phyloP scores from a whole-genome alignment of 2,113 vertebrate species.

The Brachypodius melanocephalos region DNA sequence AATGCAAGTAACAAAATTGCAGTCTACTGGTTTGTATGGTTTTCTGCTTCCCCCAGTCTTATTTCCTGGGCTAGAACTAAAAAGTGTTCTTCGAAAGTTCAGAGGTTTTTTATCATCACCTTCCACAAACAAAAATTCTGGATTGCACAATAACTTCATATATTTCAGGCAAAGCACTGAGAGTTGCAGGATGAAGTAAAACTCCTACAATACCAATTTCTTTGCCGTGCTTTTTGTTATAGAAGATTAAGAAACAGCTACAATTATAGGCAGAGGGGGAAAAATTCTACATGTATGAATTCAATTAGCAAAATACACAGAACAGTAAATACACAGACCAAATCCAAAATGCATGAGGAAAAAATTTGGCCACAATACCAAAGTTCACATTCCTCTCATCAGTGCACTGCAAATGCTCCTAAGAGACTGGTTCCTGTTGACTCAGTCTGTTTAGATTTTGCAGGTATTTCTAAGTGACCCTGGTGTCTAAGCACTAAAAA shows the following conservation, averaged over 20 bases:
- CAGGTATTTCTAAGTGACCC: not conserved
- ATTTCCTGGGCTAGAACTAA: slow-evolving; percentile 21
- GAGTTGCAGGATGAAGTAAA: not conserved
- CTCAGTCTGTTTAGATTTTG: not conserved
- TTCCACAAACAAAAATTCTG: not conserved
- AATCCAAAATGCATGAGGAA: not conserved
- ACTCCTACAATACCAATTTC: not conserved
- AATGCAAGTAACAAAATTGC: not conserved
- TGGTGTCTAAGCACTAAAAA: not conserved
- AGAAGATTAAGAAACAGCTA: not conserved
- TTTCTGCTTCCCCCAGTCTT: not conserved
- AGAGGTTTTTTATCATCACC: not conserved
- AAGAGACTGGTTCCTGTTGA: not conserved
- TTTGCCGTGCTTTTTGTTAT: not conserved
- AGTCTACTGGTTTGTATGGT: not conserved
- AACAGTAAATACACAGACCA: not conserved
- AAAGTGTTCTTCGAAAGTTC: slow-evolving; percentile 24
- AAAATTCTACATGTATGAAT: not conserved
- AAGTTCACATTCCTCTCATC: not conserved
- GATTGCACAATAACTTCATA: not conserved
- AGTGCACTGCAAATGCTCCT: not conserved
- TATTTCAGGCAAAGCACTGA: not conserved
- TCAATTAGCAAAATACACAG: not conserved
- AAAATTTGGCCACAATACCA: not conserved
- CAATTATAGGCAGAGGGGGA: not conserved